A percentile compares a stretch with the other conserved stretches of the same genome.
Evolutionary conservation across 2,888 invertebrate genomes (phyloP).

Genomic region (Leptinotarsa juncta): DNA sequence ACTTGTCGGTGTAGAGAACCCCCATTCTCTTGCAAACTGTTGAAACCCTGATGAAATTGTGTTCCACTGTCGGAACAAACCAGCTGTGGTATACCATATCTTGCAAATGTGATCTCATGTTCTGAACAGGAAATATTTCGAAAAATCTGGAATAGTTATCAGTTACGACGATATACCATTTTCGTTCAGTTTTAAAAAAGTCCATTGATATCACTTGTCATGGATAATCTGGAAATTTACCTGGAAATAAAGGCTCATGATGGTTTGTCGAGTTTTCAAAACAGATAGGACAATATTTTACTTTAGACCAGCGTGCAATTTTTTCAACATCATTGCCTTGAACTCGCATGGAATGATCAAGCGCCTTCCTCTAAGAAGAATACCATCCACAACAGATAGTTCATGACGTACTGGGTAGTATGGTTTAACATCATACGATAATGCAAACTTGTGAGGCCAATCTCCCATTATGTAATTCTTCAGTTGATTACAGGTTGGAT

Average conservation of each 20-base stretch:
- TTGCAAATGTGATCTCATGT: background rate
- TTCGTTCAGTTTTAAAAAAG: background rate
- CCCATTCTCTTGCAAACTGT: background rate
- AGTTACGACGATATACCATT: background rate
- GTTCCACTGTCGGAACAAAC: background rate
- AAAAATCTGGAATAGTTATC: background rate
- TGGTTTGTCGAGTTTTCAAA: background rate
- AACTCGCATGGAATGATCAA: background rate
- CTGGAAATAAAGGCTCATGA: background rate
- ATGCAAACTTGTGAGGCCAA: background rate
- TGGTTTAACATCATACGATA: background rate
- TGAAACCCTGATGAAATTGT: background rate
- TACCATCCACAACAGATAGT: constrained; percentile 4
- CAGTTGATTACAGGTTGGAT: background rate
- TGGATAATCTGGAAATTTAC: background rate
- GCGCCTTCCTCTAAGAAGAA: background rate
- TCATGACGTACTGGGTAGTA: background rate
- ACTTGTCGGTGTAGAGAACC: background rate
- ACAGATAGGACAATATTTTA: background rate
- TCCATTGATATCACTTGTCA: background rate
- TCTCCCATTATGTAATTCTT: constrained; percentile 1
- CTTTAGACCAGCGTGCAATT: background rate
- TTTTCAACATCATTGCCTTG: background rate
- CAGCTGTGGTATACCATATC: background rate
- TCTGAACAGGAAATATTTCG: background rate